A percentile compares a stretch with the other conserved stretches of the same genome.
Evolutionary conservation across 2,888 invertebrate species (phyloP).

Genomic region (Autographa gamma): DNA sequence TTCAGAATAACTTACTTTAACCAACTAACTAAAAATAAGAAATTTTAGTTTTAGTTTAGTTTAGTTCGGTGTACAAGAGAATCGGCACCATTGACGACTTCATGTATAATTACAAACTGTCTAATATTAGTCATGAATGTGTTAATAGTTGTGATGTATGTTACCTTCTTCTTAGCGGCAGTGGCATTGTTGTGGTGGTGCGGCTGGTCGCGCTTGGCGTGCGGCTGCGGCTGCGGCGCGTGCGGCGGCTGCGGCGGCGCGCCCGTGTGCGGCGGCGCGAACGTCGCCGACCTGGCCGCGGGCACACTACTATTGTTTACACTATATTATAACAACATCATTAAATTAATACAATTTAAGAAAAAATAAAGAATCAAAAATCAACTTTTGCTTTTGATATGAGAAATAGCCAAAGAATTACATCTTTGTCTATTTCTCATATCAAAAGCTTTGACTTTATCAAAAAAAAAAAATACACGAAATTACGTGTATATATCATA

Average conservation of each 20-base stretch:
- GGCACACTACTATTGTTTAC: not conserved
- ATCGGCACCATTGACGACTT: no score
- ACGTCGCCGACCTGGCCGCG: conserved; percentile 67
- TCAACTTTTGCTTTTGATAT: no score
- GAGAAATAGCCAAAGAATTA: no score
- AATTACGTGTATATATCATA: conserved; percentile 29
- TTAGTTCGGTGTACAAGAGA: no score
- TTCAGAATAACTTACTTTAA: no score
- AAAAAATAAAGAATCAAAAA: not conserved
- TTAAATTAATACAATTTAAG: not conserved
- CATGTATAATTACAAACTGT: no score
- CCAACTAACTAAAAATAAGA: no score
- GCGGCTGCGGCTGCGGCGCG: conserved; percentile 66
- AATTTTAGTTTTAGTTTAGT: no score
- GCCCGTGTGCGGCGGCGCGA: conserved; percentile 74
- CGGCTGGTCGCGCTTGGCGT: conserved; percentile 79
- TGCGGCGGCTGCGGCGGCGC: conserved; percentile 35
- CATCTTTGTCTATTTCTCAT: no score
- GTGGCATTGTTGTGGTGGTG: conserved; percentile 72
- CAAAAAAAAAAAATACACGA: no score
- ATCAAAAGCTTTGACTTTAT: no score
- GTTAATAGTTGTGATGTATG: not conserved
- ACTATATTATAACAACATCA: not conserved
- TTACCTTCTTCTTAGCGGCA: conserved; percentile 82
- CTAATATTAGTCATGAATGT: no score